Evolutionary conservation across 1,140 invertebrate genomes (phyloP).

Genomic region (Heliconius nattereri): DNA sequence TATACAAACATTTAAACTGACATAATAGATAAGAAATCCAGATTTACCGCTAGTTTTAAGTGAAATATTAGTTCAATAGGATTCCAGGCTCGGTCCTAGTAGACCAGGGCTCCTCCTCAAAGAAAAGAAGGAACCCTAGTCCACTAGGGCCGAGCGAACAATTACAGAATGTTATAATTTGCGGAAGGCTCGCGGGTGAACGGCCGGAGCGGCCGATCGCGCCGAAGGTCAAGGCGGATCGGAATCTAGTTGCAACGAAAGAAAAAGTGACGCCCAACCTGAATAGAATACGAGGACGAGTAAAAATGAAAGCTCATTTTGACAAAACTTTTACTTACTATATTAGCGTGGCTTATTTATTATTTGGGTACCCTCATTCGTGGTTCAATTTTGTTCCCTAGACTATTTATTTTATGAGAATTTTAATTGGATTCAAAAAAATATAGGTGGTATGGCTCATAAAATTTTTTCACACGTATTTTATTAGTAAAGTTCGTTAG

Average conservation of each 20-base stretch:
- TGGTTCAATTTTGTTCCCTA: too few species aligned
- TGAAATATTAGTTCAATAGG: neutral
- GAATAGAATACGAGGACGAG: slow-evolving; percentile 78
- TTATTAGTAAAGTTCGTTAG: neutral
- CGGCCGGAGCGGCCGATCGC: slow-evolving; percentile 71
- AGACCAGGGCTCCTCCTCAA: too few species aligned
- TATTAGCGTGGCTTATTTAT: neutral
- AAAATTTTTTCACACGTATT: slow-evolving; percentile 4
- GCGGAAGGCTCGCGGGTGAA: slow-evolving; percentile 64
- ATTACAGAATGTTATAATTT: slow-evolving; percentile 46
- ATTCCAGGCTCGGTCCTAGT: neutral
- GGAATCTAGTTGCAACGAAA: slow-evolving; percentile 69
- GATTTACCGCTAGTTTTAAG: neutral
- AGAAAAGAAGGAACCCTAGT: neutral
- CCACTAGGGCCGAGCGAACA: slow-evolving; percentile 2
- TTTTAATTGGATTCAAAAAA: neutral
- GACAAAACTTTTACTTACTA: slow-evolving; percentile 39
- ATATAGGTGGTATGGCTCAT: neutral
- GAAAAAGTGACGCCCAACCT: slow-evolving; percentile 79
- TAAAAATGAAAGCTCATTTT: slow-evolving; percentile 78
- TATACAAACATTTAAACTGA: neutral
- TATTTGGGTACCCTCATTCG: neutral
- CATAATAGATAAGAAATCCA: slow-evolving; percentile 10
- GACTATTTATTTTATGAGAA: neutral
- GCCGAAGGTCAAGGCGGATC: slow-evolving; percentile 75